phyloP scores from a whole-genome alignment of 2,113 vertebrate genomes.

The Calidris pugnax region DNA sequence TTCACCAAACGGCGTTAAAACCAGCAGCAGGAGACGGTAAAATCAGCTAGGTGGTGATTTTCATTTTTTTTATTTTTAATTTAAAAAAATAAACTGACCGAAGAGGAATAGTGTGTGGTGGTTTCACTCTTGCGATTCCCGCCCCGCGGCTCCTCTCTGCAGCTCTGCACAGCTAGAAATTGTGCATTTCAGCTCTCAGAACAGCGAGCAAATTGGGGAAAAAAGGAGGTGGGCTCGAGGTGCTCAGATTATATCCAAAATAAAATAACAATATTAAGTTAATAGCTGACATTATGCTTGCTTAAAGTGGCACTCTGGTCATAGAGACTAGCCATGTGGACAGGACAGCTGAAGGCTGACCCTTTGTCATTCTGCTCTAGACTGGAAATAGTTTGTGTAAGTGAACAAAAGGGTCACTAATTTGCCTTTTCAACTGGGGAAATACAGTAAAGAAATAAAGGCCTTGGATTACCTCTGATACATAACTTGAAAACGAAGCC shows the following conservation, averaged over 20 bases:
- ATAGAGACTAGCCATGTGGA: constrained; percentile 53
- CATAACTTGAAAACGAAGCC: background rate
- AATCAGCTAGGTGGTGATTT: background rate
- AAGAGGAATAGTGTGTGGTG: background rate
- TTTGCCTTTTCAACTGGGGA: constrained; percentile 56
- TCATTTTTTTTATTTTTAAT: background rate
- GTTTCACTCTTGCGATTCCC: background rate
- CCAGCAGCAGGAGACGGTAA: background rate
- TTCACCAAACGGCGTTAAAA: background rate
- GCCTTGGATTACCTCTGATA: background rate
- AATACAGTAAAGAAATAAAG: constrained; percentile 22
- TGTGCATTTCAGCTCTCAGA: background rate
- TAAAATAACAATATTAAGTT: background rate
- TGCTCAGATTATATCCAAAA: background rate
- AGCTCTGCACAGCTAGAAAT: background rate
- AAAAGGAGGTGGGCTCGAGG: background rate
- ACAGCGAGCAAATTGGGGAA: background rate
- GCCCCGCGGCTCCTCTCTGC: rapidly evolving
- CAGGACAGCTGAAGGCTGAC: constrained; percentile 33
- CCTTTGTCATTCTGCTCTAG: constrained; percentile 63
- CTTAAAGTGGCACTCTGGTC: constrained; percentile 1
- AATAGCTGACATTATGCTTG: background rate
- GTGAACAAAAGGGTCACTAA: constrained; percentile 61
- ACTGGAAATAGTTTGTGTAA: constrained; percentile 69
- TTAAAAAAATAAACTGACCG: background rate